These are phyloP conservation scores for Athrips mouffetella DNA, from an alignment of 2,888 invertebrate genomes.

Conservation along the genomic window DNA sequence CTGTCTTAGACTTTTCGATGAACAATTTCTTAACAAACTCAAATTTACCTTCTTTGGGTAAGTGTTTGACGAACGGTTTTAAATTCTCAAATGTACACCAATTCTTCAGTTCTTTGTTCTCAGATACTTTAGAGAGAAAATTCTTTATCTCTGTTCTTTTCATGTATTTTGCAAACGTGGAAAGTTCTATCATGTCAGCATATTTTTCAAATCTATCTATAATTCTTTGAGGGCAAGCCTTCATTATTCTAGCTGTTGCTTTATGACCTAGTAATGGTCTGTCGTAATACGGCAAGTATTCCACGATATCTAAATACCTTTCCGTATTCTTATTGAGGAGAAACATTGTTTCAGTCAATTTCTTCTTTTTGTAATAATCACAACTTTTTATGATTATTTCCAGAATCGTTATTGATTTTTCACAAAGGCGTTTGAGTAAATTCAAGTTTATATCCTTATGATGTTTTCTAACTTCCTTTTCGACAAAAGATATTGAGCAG, in stretches of 20 bases:
- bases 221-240: constrained; percentile 42
- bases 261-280: constrained; percentile 38
- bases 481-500: constrained; percentile 47
- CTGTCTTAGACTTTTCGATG: constrained; percentile 34
- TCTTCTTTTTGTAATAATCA: constrained; percentile 9
- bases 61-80: constrained; percentile 41
- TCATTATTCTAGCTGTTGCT: constrained; percentile 49
- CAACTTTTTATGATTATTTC: constrained; percentile 24
- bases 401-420: constrained; percentile 41
- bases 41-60: constrained; percentile 44
- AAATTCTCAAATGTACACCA: constrained; percentile 37
- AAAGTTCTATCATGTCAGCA: constrained; percentile 34
- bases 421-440: constrained; percentile 43
- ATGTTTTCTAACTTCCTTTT: constrained; percentile 36
- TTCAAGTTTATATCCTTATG: constrained; percentile 23
- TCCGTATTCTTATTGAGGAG: constrained; percentile 33
- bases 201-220: constrained; percentile 43
- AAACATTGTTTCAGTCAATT: constrained; percentile 24
- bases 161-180: constrained; percentile 48
- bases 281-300: constrained; percentile 21
- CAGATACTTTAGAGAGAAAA: constrained; percentile 9
- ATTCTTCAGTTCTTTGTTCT: constrained; percentile 21
- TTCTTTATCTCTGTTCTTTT: constrained; percentile 31
- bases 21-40: constrained; percentile 47
- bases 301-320: constrained; percentile 44